phyloP scores from a whole-genome alignment of 2,797 vertebrate species.

The Paramormyrops hopkinsi region DNA sequence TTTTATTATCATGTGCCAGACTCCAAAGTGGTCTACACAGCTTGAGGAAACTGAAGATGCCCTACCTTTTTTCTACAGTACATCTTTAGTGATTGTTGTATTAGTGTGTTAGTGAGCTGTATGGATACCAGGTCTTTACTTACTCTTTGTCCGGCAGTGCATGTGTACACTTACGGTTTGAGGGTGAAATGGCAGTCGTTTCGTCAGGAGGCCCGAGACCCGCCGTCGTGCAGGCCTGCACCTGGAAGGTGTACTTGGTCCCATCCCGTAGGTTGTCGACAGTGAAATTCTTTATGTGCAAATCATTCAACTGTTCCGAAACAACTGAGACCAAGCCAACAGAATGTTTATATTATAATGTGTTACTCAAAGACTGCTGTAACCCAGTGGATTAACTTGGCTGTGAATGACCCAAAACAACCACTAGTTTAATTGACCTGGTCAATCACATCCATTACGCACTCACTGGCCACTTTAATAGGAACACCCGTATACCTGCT shows the following conservation, averaged over 20 bases:
- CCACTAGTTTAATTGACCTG: background rate
- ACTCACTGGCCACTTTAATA: background rate
- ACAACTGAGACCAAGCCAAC: slow-evolving; percentile 37
- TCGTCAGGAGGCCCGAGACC: slow-evolving; percentile 48
- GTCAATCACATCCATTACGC: background rate
- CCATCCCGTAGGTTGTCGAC: slow-evolving; percentile 52
- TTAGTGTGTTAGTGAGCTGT: background rate
- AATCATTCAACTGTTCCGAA: slow-evolving; percentile 52
- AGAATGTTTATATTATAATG: slow-evolving; percentile 17
- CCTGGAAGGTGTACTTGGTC: slow-evolving; percentile 51
- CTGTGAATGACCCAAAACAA: background rate
- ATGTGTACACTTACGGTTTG: slow-evolving; percentile 41
- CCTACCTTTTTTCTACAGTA: background rate
- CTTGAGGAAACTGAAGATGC: background rate
- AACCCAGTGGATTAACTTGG: background rate
- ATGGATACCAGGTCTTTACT: background rate
- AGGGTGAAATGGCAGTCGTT: slow-evolving; percentile 22
- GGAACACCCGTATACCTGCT: background rate
- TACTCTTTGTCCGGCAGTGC: background rate
- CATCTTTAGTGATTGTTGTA: background rate
- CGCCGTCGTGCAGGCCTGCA: slow-evolving; percentile 59
- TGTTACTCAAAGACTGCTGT: background rate
- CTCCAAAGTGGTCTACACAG: background rate
- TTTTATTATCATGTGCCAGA: background rate
- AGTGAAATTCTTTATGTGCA: slow-evolving; percentile 50